Percentiles rank a stretch among this genome's conserved stretches.
Evolutionary conservation across 1,140 invertebrate species (phyloP).

Genomic region (Tetraneura akinire): DNA sequence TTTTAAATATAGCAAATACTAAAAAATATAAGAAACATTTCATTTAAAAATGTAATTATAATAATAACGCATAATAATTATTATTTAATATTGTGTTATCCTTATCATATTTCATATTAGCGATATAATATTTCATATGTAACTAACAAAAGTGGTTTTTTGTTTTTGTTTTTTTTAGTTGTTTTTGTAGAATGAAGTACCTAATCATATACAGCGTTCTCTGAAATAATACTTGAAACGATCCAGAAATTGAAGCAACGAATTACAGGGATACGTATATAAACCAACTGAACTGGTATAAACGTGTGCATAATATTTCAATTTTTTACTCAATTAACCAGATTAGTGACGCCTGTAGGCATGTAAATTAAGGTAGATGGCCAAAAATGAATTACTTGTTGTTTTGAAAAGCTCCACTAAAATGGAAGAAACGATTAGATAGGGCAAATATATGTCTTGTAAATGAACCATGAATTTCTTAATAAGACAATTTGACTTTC

Average conservation of each 20-base stretch:
- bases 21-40: no score
- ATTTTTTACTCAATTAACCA: constrained; percentile 28
- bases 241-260: not conserved
- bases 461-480: constrained; percentile 27
- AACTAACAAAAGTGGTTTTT: no score
- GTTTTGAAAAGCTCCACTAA: constrained; percentile 1
- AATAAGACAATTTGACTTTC: constrained; percentile 11
- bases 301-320: not conserved
- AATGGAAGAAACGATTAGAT: constrained; percentile 13
- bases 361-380: not conserved
- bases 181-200: no score
- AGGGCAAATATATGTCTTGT: not conserved
- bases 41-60: no score
- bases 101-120: no score
- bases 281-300: not conserved
- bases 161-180: no score
- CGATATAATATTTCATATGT: no score
- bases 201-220: no score
- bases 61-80: no score
- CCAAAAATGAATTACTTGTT: constrained; percentile 25
- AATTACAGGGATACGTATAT: no score
- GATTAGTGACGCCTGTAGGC: constrained; percentile 16
- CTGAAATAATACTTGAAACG: not conserved
- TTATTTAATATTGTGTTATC: no score
- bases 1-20: no score